Conservation (phyloP, 2,888 invertebrate species). For the Auanema freiburgensis region DNA sequence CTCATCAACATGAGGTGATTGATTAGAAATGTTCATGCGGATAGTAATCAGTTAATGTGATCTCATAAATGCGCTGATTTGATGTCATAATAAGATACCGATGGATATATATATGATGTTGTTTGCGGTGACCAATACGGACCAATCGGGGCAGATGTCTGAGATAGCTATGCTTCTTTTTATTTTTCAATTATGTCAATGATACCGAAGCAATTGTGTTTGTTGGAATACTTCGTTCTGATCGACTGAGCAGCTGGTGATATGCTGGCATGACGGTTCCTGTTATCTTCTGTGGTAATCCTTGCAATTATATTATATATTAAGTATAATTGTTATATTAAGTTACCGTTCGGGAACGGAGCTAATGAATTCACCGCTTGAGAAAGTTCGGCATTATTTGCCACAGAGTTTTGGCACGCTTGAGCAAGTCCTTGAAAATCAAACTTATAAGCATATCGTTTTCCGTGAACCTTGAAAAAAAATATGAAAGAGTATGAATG, state of each 20-base stretch:
- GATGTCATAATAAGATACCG: slow-evolving; percentile 21
- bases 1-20: neutral
- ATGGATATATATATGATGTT: slow-evolving; percentile 21
- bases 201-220: neutral
- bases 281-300: neutral
- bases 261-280: slow-evolving; percentile 1
- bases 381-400: slow-evolving; percentile 27
- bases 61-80: slow-evolving; percentile 7
- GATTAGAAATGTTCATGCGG: neutral
- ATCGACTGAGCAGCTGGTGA: neutral
- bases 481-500: neutral
- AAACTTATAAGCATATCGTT: slow-evolving; percentile 92
- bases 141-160: neutral
- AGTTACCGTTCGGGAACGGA: slow-evolving; percentile 16
- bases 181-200: slow-evolving; percentile 3
- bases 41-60: neutral
- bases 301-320: neutral
- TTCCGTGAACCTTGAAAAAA: slow-evolving; percentile 78
- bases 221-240: neutral
- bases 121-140: slow-evolving; percentile 17
- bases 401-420: slow-evolving; percentile 51
- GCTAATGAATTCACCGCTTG: slow-evolving; percentile 31
- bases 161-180: neutral
- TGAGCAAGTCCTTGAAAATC: slow-evolving; percentile 73
- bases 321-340: neutral